Percentiles rank a stretch among this genome's conserved stretches.
Conservation (phyloP, 1,140 invertebrate species). For the Diorhabda carinulata region DNA sequence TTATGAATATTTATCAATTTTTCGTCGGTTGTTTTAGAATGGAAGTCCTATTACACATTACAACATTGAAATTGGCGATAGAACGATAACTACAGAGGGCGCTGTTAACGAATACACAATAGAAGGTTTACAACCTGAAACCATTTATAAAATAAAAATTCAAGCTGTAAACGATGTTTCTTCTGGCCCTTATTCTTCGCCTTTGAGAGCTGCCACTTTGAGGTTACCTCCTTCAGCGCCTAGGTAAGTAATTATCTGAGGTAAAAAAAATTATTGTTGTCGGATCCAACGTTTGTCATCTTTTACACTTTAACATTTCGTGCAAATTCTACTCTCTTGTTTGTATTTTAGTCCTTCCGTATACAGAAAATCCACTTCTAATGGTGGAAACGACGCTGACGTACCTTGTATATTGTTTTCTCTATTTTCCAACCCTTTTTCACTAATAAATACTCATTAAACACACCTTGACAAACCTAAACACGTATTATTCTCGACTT, state of each 20-base stretch:
- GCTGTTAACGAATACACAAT: conserved; percentile 53
- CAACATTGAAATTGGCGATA: conserved; percentile 67
- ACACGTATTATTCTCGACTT: too few species aligned
- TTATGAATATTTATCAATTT: too few species aligned
- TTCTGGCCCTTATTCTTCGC: conserved; percentile 69
- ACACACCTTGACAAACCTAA: too few species aligned
- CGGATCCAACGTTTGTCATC: background rate
- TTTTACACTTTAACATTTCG: background rate
- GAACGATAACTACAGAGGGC: conserved; percentile 55
- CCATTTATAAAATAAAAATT: conserved; percentile 66
- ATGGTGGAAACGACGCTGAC: too few species aligned
- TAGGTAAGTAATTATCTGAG: conserved; percentile 25
- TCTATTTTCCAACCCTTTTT: too few species aligned
- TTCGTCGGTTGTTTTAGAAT: conserved; percentile 48
- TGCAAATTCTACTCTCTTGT: background rate
- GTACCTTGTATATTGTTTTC: too few species aligned
- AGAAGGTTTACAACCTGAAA: conserved; percentile 54
- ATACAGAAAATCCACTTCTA: too few species aligned
- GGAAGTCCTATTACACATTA: conserved; percentile 71
- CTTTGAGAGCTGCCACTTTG: conserved; percentile 65
- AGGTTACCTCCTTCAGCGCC: conserved; percentile 75
- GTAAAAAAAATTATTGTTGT: background rate
- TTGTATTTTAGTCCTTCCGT: too few species aligned
- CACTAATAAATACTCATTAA: too few species aligned
- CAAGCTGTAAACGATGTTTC: conserved; percentile 82